Evolutionary conservation across 2,797 vertebrate genomes (phyloP).

Genomic region (Hippocampus kuda): DNA sequence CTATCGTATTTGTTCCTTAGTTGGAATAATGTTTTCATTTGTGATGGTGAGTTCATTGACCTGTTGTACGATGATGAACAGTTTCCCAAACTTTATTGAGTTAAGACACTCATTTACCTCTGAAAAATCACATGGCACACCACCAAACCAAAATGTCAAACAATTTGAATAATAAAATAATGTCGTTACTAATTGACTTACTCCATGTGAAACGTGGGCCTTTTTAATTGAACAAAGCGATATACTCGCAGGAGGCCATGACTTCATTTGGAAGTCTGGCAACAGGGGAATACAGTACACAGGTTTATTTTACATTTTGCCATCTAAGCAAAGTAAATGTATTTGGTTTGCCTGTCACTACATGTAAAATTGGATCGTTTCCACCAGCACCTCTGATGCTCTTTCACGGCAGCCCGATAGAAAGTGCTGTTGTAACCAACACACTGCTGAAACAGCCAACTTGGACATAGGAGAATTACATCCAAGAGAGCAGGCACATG

Average conservation of each 20-base stretch:
- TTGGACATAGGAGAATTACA: constrained; percentile 41
- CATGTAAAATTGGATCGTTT: not conserved
- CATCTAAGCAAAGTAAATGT: not conserved
- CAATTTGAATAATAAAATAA: too few species aligned
- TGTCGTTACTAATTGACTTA: too few species aligned
- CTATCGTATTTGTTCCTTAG: not conserved
- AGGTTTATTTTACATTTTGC: not conserved
- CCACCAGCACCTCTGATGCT: not conserved
- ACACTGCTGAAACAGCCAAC: constrained; percentile 30
- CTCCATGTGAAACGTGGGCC: too few species aligned
- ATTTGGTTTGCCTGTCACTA: not conserved
- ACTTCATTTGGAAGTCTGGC: not conserved
- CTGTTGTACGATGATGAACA: not conserved
- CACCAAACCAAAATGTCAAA: too few species aligned
- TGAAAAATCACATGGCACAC: too few species aligned
- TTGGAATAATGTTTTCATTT: not conserved
- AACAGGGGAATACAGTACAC: not conserved
- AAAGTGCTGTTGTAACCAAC: constrained; percentile 5
- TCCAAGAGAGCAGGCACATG: constrained; percentile 54
- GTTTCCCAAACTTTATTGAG: not conserved
- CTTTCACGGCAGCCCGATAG: not conserved
- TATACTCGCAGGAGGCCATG: too few species aligned
- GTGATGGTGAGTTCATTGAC: not conserved
- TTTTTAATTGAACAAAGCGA: too few species aligned
- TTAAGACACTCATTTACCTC: too few species aligned